phyloP scores from a whole-genome alignment of 2,888 invertebrate species.

The Galerucella pusilla region DNA sequence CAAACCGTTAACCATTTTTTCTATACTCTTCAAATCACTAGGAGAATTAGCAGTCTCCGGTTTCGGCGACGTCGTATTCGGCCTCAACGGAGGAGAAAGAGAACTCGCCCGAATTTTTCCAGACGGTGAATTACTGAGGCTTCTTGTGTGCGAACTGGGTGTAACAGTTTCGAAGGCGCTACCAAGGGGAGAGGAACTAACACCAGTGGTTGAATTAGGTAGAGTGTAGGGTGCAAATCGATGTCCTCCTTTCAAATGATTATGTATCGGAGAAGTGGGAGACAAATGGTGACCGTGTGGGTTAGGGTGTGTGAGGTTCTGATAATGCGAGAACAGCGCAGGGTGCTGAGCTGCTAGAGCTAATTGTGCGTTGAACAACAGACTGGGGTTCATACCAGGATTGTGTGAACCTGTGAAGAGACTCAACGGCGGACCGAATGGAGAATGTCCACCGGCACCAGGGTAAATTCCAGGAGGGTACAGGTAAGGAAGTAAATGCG shows the following conservation, averaged over 20 bases:
- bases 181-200: constrained; percentile 73
- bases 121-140: constrained; percentile 73
- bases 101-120: constrained; percentile 63
- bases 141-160: constrained; percentile 76
- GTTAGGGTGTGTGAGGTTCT: constrained; percentile 73
- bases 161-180: constrained; percentile 93
- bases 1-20: constrained; percentile 96
- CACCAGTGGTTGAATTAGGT: constrained; percentile 69
- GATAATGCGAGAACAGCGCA: constrained; percentile 77
- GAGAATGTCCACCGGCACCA: constrained; percentile 70
- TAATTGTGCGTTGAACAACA: constrained; percentile 89
- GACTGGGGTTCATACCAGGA: constrained; percentile 81
- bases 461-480: constrained; percentile 92
- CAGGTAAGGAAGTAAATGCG: constrained; percentile 89
- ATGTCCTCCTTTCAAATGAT: constrained; percentile 78
- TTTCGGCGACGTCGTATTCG: constrained; percentile 69
- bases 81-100: constrained; percentile 69
- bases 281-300: constrained; percentile 66
- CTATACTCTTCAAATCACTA: constrained; percentile 93
- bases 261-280: constrained; percentile 73
- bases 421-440: constrained; percentile 77
- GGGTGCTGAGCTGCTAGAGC: constrained; percentile 90
- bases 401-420: constrained; percentile 71
- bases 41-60: constrained; percentile 71
- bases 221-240: constrained; percentile 92